A percentile compares a stretch with the other conserved stretches of the same genome.
These are phyloP conservation scores for Tethya wilhelma DNA, from an alignment of 37 sponge, comb jelly and placozoan species.

Conservation along the genomic window DNA sequence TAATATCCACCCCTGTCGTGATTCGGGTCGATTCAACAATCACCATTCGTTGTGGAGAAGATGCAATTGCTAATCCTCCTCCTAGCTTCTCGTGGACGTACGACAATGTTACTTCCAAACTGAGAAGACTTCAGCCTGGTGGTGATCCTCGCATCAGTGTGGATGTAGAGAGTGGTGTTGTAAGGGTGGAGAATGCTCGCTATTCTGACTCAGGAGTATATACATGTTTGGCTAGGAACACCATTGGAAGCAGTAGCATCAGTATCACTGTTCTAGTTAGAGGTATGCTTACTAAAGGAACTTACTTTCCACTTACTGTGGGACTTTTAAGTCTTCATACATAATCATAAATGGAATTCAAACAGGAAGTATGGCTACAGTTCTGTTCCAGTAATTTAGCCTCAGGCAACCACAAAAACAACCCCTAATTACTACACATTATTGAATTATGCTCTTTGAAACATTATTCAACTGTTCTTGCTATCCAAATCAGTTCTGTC, in stretches of 20 bases:
- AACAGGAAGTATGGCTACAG: too few relatives aligned
- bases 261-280: not conserved
- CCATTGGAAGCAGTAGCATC: not conserved
- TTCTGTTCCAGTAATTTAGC: too few relatives aligned
- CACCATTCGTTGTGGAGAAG: slow-evolving; percentile 1
- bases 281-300: too few relatives aligned
- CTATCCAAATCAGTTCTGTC: too few relatives aligned
- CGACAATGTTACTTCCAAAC: not conserved
- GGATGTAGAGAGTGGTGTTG: not conserved
- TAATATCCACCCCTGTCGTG: not conserved
- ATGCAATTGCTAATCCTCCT: not conserved
- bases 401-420: too few relatives aligned
- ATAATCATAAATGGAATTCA: too few relatives aligned
- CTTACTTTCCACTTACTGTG: too few relatives aligned
- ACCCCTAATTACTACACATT: too few relatives aligned
- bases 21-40: not conserved
- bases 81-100: slow-evolving; percentile 7
- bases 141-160: not conserved
- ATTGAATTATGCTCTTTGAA: too few relatives aligned
- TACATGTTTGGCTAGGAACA: slow-evolving; percentile 13
- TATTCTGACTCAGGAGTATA: slow-evolving; percentile 11
- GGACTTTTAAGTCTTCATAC: too few relatives aligned
- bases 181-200: not conserved
- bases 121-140: too few relatives aligned
- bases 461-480: too few relatives aligned